Evolutionary conservation across 2,113 vertebrate species (phyloP), one percentile per base, ranked within the genome.

Genomic region (Panthera uncia): DNA sequence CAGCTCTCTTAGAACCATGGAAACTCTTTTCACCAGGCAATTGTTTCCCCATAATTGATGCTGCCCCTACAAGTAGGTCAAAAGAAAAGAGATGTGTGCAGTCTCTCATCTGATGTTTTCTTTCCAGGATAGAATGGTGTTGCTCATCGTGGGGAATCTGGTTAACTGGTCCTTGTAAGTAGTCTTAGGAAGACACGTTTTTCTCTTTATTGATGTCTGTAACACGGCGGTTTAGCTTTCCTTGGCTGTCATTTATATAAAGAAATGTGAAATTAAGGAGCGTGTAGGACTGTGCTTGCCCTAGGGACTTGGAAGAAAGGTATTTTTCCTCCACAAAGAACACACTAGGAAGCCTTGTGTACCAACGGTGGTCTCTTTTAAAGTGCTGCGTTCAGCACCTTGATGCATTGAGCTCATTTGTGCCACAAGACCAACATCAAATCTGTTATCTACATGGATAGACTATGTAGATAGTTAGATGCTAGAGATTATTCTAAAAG

Each of bases 161-260:
- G 98, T 99, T 89, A 99, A 99, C 98, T 99, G 99, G 99, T 99
- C 98, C 92, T 99, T 99, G 99, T 99, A 98, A 99, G 99, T 99
- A 97, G 50, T 27, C 74, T 89, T 63, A 89, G 4, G 45, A 76
- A 85, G 89, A 16, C 10, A 68, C 4, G 3, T 41, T 57, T 89
- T 95, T 87, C 55, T 88, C 38, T 63, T 95, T 80, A 25, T 36
- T 69, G 45, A 50, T 79, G 12, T 68, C 66, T 68, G 7, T 55
- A 61, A 73, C 19, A 13, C 12, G 45, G 5, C 55, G 23, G 38
- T 57, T 74, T 91, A 41, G 19, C 27, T 68, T 91, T 82, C 71
- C 38, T 73, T 90, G 41, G 12, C n/a, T 82, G 25, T 41, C 65
- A 57, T 86, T 91, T 89, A 92, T 91, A 87, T 31, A 79, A 83